Base-by-base conservation (phyloP, 2,797 vertebrate genomes). In the Anas bahamensis region DNA sequence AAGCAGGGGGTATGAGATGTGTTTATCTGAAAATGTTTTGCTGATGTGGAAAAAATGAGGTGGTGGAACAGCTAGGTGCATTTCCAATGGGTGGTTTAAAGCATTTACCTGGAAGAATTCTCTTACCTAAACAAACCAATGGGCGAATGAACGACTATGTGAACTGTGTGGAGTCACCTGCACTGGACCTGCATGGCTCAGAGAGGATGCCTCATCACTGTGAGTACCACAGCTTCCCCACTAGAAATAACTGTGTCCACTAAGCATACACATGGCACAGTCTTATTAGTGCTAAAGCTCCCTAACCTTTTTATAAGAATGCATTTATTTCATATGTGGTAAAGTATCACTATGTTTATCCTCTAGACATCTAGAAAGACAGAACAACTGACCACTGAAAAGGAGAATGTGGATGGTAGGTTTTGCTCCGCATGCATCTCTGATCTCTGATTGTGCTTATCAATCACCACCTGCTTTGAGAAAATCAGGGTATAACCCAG, bases 51-150 rank as follows among this genome's bases (percentile, higher is more conserved):
- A 88, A 92, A 86, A 42, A 75, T 83, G 41, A 94, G 79, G 65
- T 35, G 61, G 57, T 64, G 81, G 78, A 87, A 80, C 11, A 88
- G 70, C 53, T 14, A 12, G 28, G 56, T 83, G 72, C 26, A 75
- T 94, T 95, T 97, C 72, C 88, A 86, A 74, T 71, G 76, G 70
- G 15, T 85, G 81, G 61, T 91, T 95, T 76, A 65, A 71, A 35
- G 8, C 17, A 13, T 31, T 12, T 57, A 22, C 89, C 76, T 78
- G 79, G 41, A 77, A 61, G 46, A 91, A 74, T 52, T 33, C 7
- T 69, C n/a, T 75, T 28, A 82, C 48, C 33, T 44, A 33, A 73
- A 26, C 35, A 64, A 78, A 56, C 29, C 19, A 5, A 5, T 19
- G 17, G 19, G 44, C 6, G 7, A 55, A 48, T 1, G 1, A 31